Evolutionary conservation across 2,888 invertebrate genomes (phyloP).

Genomic region (Diogma glabrata): DNA sequence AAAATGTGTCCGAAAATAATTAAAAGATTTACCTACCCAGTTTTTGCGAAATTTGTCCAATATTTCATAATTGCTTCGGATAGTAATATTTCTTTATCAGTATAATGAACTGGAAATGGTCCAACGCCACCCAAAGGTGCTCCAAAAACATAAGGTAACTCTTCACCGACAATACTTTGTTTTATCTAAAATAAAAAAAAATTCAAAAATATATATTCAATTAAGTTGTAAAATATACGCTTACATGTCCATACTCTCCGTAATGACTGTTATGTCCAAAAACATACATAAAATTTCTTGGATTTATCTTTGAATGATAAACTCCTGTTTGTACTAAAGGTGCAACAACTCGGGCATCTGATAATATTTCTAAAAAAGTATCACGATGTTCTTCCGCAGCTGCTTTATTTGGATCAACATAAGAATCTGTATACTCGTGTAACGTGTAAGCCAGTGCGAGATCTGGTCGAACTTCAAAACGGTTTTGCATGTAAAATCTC

Average conservation of each 20-base stretch:
- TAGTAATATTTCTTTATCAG: slow-evolving; percentile 62
- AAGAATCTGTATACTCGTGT: slow-evolving; percentile 47
- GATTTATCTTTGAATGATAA: slow-evolving; percentile 62
- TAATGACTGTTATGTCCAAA: slow-evolving; percentile 74
- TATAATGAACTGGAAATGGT: slow-evolving; percentile 62
- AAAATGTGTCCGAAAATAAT: background rate
- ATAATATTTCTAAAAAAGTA: slow-evolving; percentile 73
- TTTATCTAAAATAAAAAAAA: slow-evolving; percentile 42
- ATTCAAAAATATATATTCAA: background rate
- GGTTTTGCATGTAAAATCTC: slow-evolving; percentile 62
- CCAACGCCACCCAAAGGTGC: slow-evolving; percentile 64
- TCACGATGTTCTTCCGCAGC: slow-evolving; percentile 54
- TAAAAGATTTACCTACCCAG: slow-evolving; percentile 53
- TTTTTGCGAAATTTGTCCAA: slow-evolving; percentile 84
- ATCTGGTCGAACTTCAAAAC: slow-evolving; percentile 65
- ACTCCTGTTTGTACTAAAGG: slow-evolving; percentile 66
- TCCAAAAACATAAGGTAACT: slow-evolving; percentile 77
- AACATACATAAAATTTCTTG: slow-evolving; percentile 76
- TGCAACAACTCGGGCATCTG: slow-evolving; percentile 77
- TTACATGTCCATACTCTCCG: slow-evolving; percentile 65
- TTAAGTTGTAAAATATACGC: slow-evolving; percentile 28
- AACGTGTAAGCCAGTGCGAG: slow-evolving; percentile 50
- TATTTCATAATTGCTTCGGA: slow-evolving; percentile 80
- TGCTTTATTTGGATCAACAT: slow-evolving; percentile 43
- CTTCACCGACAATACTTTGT: slow-evolving; percentile 74